Conservation (phyloP, 2,888 invertebrate genomes). For the Conops quadrifasciatus region DNA sequence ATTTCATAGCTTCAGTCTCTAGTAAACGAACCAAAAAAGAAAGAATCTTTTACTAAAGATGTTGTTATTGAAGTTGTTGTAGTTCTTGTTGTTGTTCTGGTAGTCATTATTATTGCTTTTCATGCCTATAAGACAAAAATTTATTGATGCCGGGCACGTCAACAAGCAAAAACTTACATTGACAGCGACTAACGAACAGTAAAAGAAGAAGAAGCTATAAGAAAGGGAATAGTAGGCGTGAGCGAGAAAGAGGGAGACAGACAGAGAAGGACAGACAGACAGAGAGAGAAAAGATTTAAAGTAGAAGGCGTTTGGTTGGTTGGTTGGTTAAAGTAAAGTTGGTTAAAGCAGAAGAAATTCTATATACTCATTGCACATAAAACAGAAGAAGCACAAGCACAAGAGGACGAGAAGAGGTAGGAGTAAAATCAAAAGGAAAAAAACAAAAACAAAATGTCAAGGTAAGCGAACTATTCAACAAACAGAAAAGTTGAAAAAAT, state of each 20-base stretch:
- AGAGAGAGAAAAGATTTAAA: too few relatives aligned
- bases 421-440: neutral
- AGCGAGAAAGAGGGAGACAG: too few relatives aligned
- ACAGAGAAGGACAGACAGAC: too few relatives aligned
- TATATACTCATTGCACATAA: too few relatives aligned
- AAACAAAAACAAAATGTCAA: neutral
- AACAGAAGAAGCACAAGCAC: too few relatives aligned
- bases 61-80: neutral
- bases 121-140: constrained; percentile 11
- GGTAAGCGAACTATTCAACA: neutral
- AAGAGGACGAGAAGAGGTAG: neutral
- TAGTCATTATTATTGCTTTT: neutral
- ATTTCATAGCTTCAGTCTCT: neutral
- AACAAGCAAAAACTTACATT: neutral
- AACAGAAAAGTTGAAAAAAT: neutral
- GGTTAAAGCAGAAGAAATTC: too few relatives aligned
- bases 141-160: constrained; percentile 27
- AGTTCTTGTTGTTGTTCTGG: neutral
- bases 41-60: neutral
- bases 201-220: neutral
- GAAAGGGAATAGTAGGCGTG: neutral
- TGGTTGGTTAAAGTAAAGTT: too few relatives aligned
- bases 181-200: neutral
- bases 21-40: neutral
- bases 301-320: too few relatives aligned